These are phyloP conservation scores for Scalopus aquaticus DNA, from an alignment of 2,113 vertebrate species.

Conservation along the genomic window DNA sequence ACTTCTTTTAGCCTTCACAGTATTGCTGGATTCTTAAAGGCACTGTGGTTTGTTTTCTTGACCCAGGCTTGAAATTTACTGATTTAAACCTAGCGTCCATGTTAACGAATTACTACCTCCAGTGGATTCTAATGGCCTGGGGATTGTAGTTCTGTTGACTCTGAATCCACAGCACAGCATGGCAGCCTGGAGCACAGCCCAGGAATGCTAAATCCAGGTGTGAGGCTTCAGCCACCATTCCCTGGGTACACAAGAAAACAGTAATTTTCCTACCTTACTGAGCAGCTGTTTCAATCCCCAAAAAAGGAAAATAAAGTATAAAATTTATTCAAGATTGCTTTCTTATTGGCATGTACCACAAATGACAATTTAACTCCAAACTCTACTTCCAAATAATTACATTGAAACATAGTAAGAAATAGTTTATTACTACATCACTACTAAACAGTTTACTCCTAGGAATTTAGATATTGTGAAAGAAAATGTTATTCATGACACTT, in stretches of 20 bases:
- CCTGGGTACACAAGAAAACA: conserved; percentile 14
- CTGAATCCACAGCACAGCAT: neutral
- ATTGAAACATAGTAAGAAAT: neutral
- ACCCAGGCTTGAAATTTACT: conserved; percentile 10
- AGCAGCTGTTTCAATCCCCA: conserved; percentile 11
- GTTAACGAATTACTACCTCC: conserved; percentile 8
- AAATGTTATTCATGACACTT: neutral
- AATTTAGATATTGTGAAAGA: neutral
- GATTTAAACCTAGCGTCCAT: neutral
- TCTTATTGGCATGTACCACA: conserved; percentile 24
- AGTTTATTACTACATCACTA: neutral
- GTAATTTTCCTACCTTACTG: conserved; percentile 16
- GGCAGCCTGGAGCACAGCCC: neutral
- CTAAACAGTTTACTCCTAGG: neutral
- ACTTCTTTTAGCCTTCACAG: neutral
- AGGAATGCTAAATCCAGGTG: neutral
- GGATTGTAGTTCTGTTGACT: conserved; percentile 1
- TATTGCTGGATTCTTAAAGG: conserved; percentile 13
- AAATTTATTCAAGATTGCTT: conserved; percentile 18
- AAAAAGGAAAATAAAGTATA: conserved; percentile 2
- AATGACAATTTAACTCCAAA: neutral
- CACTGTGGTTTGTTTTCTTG: neutral
- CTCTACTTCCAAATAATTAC: conserved; percentile 29
- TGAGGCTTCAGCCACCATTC: neutral
- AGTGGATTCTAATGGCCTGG: neutral